Percentiles rank a stretch among this genome's conserved stretches.
Conservation (phyloP, 2,113 vertebrate genomes). For the Atlantisia rogersi region DNA sequence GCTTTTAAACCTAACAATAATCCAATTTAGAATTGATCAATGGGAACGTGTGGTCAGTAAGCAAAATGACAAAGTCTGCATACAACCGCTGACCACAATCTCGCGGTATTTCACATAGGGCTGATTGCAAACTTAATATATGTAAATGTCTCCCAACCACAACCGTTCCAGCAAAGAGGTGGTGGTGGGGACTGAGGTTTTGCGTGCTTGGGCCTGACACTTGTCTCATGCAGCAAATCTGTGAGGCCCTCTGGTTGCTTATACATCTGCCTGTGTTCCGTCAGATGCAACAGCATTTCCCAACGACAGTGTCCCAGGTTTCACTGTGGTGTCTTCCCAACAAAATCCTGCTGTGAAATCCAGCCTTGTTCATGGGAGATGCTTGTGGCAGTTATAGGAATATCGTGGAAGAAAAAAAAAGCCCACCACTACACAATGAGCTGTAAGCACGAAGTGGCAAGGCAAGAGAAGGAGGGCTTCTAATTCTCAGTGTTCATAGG, state of each 20-base stretch:
- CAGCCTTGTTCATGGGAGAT: not conserved
- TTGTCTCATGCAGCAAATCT: not conserved
- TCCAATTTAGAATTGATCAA: conserved; percentile 88
- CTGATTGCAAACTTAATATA: conserved; percentile 23
- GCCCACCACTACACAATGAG: rapidly evolving
- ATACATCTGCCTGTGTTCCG: rapidly evolving
- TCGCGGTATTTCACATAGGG: conserved; percentile 1
- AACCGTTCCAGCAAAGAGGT: not conserved
- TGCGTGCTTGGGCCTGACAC: not conserved
- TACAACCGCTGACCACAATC: conserved; percentile 75
- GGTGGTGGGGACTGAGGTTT: not conserved
- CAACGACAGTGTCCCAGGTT: not conserved
- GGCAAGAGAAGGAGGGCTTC: not conserved
- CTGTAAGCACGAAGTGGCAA: not conserved
- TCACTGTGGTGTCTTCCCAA: not conserved
- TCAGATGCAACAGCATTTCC: not conserved
- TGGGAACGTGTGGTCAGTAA: conserved; percentile 81
- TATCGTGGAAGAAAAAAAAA: not conserved
- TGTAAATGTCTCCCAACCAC: not conserved
- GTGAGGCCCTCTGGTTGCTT: not conserved
- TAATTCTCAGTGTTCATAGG: not conserved
- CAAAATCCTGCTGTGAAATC: not conserved
- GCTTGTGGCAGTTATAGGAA: not conserved
- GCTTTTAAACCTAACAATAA: conserved; percentile 88
- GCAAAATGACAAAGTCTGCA: conserved; percentile 80